These are phyloP conservation scores for Megamerina dolium DNA, from an alignment of 2,888 invertebrate species.

Conservation along the genomic window DNA sequence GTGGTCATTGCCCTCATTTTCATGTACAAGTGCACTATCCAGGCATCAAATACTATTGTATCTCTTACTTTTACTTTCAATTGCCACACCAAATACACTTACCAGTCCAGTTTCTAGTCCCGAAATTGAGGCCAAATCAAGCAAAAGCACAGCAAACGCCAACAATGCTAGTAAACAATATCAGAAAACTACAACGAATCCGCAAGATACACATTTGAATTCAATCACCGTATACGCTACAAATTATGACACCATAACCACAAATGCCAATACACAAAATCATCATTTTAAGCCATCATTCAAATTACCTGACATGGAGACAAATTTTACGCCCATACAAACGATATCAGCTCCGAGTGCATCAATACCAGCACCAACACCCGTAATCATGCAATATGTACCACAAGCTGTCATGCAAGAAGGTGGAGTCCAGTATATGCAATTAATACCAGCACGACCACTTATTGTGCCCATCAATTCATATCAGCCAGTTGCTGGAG, in stretches of 20 bases:
- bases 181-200: background rate
- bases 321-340: constrained; percentile 43
- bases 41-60: too few species aligned
- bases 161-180: constrained; percentile 8
- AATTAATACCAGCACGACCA: constrained; percentile 46
- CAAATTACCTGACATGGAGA: constrained; percentile 41
- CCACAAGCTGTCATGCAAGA: constrained; percentile 36
- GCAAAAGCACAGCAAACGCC: constrained; percentile 25
- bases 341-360: constrained; percentile 11
- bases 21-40: too few species aligned
- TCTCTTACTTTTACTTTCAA: background rate
- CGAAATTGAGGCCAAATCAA: constrained; percentile 32
- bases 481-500: constrained; percentile 24
- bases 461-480: constrained; percentile 46
- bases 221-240: constrained; percentile 41
- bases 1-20: too few species aligned
- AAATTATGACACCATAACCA: constrained; percentile 31
- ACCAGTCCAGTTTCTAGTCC: constrained; percentile 35
- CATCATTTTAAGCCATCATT: constrained; percentile 36
- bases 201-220: constrained; percentile 29
- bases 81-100: background rate
- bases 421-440: constrained; percentile 44
- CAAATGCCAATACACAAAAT: constrained; percentile 10
- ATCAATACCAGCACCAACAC: constrained; percentile 21
- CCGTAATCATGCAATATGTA: constrained; percentile 47